Evolutionary conservation across 1,140 invertebrate species (phyloP).

Genomic region (Campoletis sonorensis): DNA sequence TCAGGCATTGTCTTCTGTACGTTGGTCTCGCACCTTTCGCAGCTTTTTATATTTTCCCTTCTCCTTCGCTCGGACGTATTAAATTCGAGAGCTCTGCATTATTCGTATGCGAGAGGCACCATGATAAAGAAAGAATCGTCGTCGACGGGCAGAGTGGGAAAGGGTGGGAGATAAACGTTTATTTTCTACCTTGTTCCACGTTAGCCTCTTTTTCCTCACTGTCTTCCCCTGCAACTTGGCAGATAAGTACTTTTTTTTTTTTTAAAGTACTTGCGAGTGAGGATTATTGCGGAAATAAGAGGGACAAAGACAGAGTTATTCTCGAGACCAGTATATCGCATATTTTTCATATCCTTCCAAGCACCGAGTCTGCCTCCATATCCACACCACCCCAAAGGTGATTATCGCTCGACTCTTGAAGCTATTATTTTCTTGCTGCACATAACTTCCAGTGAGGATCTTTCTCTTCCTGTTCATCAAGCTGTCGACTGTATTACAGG

Average conservation of each 20-base stretch:
- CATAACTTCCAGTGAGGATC: neutral
- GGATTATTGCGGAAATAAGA: neutral
- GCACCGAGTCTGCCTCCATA: neutral
- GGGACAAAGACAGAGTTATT: neutral
- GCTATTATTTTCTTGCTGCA: conserved; percentile 11
- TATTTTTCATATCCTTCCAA: neutral
- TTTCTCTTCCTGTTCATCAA: neutral
- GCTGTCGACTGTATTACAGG: neutral
- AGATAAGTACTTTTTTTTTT: neutral
- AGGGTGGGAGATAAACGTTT: neutral
- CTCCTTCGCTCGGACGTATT: no score
- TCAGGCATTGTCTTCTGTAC: no score
- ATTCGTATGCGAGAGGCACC: no score
- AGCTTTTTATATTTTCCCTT: no score
- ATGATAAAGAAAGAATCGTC: neutral
- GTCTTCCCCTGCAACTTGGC: neutral
- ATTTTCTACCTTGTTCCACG: neutral
- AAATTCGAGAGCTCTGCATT: no score
- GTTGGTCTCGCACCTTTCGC: no score
- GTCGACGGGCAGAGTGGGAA: neutral
- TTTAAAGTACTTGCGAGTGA: neutral
- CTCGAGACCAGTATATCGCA: conserved; percentile 7
- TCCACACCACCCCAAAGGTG: neutral
- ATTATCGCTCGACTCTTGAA: neutral
- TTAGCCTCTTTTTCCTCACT: neutral